A percentile compares a stretch with the other conserved stretches of the same genome.
Conservation (phyloP, 1,140 invertebrate genomes). For the Frieseomelitta varia region DNA sequence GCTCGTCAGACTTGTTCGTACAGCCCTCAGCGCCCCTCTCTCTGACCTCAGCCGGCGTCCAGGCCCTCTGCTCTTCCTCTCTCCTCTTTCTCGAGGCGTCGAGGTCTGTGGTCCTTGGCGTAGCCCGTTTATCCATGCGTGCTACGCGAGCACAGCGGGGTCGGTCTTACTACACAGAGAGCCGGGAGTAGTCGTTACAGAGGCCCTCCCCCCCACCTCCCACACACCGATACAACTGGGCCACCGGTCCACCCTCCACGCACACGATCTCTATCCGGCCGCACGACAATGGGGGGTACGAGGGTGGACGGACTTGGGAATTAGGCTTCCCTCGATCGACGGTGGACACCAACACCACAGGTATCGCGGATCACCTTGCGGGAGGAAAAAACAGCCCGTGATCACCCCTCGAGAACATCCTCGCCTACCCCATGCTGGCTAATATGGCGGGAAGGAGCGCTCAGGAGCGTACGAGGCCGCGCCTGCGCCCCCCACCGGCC, state of each 20-base stretch:
- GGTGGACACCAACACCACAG: slow-evolving; percentile 10
- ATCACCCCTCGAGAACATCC: slow-evolving; percentile 86
- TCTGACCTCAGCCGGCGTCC: not conserved
- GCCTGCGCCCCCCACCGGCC: slow-evolving; percentile 65
- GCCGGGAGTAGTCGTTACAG: not conserved
- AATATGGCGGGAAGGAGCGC: slow-evolving; percentile 83
- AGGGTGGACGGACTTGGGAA: not conserved
- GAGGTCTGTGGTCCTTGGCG: slow-evolving; percentile 34
- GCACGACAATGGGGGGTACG: not conserved
- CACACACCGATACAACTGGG: not conserved
- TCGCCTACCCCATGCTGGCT: slow-evolving; percentile 77
- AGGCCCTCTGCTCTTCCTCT: slow-evolving; percentile 42
- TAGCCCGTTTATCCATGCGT: slow-evolving; percentile 52
- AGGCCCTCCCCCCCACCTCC: not conserved
- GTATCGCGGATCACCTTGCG: slow-evolving; percentile 84
- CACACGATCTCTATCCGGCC: not conserved
- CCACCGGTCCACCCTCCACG: not conserved
- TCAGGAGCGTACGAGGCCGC: slow-evolving; percentile 70
- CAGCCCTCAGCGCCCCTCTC: slow-evolving; percentile 8
- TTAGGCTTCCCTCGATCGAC: not conserved
- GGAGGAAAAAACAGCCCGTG: slow-evolving; percentile 84
- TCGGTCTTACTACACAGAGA: not conserved
- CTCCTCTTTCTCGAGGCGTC: slow-evolving; percentile 3
- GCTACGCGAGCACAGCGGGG: not conserved
- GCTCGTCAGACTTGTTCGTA: slow-evolving; percentile 25